phyloP scores from a whole-genome alignment of 2,113 vertebrate species.

The Apaloderma vittatum region DNA sequence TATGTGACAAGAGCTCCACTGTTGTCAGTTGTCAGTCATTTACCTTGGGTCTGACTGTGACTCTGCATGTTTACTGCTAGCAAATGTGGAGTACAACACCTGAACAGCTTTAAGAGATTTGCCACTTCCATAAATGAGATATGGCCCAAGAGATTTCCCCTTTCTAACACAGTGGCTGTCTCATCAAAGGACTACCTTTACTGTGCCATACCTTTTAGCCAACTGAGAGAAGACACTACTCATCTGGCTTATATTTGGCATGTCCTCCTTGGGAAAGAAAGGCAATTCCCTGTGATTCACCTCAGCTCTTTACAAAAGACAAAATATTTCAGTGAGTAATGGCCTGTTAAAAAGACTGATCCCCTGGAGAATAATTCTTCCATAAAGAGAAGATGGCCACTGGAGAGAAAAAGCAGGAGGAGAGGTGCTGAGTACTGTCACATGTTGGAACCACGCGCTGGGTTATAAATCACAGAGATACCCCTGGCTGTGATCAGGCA shows the following conservation, averaged over 20 bases:
- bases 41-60: not conserved
- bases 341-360: not conserved
- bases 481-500: constrained; percentile 12
- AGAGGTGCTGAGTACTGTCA: constrained; percentile 37
- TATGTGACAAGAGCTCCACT: not conserved
- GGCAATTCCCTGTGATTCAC: constrained; percentile 31
- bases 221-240: constrained; percentile 49
- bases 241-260: constrained; percentile 39
- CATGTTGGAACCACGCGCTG: not conserved
- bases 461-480: constrained; percentile 52
- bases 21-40: not conserved
- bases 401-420: not conserved
- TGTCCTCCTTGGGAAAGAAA: constrained; percentile 57
- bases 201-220: constrained; percentile 56
- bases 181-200: not conserved
- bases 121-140: constrained; percentile 46
- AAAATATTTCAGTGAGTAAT: not conserved
- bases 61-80: not conserved
- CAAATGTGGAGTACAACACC: constrained; percentile 7
- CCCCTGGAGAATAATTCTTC: not conserved
- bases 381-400: constrained; percentile 22
- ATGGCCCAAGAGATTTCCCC: not conserved
- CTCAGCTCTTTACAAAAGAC: constrained; percentile 21
- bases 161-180: constrained; percentile 1
- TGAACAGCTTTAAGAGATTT: constrained; percentile 48